phyloP scores from a whole-genome alignment of 2,113 vertebrate genomes.

The Campylomormyrus numenius region DNA sequence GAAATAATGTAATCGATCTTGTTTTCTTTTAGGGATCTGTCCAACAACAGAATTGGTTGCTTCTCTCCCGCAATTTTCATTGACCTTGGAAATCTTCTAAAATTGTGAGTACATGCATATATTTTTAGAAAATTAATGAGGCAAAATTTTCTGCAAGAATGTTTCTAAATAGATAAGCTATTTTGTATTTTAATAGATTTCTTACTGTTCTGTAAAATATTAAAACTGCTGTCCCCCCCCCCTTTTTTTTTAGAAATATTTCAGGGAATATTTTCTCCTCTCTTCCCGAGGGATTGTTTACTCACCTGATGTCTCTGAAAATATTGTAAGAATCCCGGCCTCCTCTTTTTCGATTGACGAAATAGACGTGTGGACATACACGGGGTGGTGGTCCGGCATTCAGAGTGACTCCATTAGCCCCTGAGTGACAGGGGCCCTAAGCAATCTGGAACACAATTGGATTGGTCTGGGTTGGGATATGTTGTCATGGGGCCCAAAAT shows the following conservation, averaged over 20 bases:
- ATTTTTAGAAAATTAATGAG: background rate
- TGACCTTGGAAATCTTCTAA: constrained; percentile 73
- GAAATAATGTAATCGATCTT: constrained; percentile 7
- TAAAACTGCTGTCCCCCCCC: background rate
- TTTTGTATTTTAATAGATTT: background rate
- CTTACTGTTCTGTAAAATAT: constrained; percentile 5
- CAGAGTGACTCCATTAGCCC: background rate
- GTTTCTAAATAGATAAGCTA: background rate
- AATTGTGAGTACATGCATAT: constrained; percentile 71
- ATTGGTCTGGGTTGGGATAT: background rate
- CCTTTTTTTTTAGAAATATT: constrained; percentile 62
- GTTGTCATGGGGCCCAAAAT: background rate
- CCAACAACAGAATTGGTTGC: constrained; percentile 87
- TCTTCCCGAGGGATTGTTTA: constrained; percentile 71
- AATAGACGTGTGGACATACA: background rate
- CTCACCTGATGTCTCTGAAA: constrained; percentile 69
- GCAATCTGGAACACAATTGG: background rate
- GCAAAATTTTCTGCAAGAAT: background rate
- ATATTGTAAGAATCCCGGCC: constrained; percentile 68
- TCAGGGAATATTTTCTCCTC: constrained; percentile 88
- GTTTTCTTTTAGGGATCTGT: constrained; percentile 73
- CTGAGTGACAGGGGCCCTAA: background rate
- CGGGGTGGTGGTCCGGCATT: background rate
- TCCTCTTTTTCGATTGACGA: background rate
- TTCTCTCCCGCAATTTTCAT: constrained; percentile 76